Conservation (phyloP, 2,797 vertebrate genomes). For the Manis pentadactyla region DNA sequence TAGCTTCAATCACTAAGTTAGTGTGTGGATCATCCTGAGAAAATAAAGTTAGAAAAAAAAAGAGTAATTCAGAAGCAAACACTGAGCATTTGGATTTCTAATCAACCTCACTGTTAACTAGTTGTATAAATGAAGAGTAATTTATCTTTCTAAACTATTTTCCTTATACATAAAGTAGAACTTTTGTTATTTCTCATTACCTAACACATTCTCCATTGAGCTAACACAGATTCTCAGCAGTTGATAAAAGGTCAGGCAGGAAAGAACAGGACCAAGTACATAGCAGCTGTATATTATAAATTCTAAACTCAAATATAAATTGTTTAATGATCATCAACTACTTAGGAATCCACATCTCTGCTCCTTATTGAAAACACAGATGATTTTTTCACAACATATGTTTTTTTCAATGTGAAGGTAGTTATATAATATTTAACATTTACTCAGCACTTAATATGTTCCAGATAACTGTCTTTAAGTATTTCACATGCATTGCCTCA, state of each 20-base stretch:
- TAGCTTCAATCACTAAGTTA: constrained; percentile 94
- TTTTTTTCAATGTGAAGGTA: constrained; percentile 53
- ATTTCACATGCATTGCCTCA: background rate
- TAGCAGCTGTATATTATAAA: background rate
- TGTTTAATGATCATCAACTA: background rate
- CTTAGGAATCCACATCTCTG: background rate
- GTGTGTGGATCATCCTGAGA: constrained; percentile 93
- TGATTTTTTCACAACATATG: constrained; percentile 21
- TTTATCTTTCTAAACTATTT: constrained; percentile 18
- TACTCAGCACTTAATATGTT: background rate
- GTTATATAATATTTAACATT: background rate
- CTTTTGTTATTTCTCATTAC: background rate
- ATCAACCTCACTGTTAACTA: background rate
- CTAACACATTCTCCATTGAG: background rate
- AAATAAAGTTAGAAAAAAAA: constrained; percentile 49
- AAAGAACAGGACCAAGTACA: background rate
- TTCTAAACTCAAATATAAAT: constrained; percentile 38
- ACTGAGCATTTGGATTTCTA: constrained; percentile 17
- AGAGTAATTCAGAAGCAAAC: constrained; percentile 33
- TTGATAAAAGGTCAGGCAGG: constrained; percentile 24
- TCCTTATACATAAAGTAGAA: background rate
- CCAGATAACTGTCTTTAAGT: background rate
- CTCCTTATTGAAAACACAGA: background rate
- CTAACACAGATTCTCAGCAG: background rate
- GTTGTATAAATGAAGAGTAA: background rate